These are phyloP conservation scores for Mimachlamys varia DNA, from an alignment of 2,888 invertebrate species.

Conservation along the genomic window DNA sequence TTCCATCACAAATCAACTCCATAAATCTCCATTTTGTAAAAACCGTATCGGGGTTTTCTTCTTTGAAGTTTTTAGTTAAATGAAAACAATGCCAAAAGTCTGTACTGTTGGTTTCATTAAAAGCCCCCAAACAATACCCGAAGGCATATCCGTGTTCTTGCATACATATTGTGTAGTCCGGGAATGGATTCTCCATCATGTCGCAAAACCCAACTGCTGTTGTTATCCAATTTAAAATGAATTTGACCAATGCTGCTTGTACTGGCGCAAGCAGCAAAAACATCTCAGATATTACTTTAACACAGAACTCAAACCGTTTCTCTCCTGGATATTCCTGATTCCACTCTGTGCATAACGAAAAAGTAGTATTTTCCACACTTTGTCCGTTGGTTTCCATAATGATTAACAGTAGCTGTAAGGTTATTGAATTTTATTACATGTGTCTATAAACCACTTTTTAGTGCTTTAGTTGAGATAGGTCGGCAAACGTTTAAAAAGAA, in stretches of 20 bases:
- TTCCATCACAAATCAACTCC: neutral
- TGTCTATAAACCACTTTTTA: too few species aligned
- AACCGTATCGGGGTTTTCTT: neutral
- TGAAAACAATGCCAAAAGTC: neutral
- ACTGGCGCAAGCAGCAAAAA: neutral
- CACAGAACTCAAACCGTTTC: neutral
- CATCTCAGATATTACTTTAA: neutral
- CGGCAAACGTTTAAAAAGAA: too few species aligned
- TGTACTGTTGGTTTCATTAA: neutral
- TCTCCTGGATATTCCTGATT: neutral
- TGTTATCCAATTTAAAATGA: neutral
- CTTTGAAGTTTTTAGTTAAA: neutral
- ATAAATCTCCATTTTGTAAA: neutral
- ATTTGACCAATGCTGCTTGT: neutral
- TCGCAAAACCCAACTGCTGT: neutral
- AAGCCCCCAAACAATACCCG: neutral
- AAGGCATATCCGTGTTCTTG: neutral
- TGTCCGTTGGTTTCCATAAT: too few species aligned
- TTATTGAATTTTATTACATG: too few species aligned
- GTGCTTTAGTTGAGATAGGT: too few species aligned
- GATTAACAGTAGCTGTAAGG: too few species aligned
- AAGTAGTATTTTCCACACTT: neutral
- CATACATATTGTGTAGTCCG: neutral
- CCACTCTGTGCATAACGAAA: neutral
- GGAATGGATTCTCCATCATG: neutral